These are phyloP conservation scores for Oryzias melastigma DNA, from an alignment of 2,113 vertebrate species.

Conservation along the genomic window DNA sequence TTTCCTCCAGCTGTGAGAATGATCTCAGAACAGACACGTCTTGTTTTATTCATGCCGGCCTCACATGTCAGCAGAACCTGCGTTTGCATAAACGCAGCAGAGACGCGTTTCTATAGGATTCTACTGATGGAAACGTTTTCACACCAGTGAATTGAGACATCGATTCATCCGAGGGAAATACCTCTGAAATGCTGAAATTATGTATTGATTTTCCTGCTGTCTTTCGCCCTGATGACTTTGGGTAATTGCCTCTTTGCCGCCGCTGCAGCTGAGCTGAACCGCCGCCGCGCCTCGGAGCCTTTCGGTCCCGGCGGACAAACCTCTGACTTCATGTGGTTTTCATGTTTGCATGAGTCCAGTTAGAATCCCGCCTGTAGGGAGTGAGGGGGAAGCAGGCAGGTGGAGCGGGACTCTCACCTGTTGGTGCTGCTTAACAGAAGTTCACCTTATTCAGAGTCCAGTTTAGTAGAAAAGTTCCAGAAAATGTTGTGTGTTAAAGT, in stretches of 20 bases:
- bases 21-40: slow-evolving; percentile 27
- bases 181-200: slow-evolving; percentile 74
- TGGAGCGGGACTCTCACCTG: no score
- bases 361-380: no score
- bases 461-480: no score
- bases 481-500: no score
- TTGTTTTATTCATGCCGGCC: slow-evolving; percentile 39
- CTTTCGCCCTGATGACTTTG: slow-evolving; percentile 67
- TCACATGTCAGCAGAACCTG: slow-evolving; percentile 12
- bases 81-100: slow-evolving; percentile 30
- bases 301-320: slow-evolving; percentile 33
- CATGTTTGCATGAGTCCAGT: background rate
- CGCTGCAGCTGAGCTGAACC: slow-evolving; percentile 55
- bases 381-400: no score
- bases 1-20: slow-evolving; percentile 31
- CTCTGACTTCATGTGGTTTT: slow-evolving; percentile 18
- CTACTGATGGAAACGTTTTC: slow-evolving; percentile 29
- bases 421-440: no score
- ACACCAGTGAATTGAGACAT: slow-evolving; percentile 64
- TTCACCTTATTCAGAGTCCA: no score
- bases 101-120: slow-evolving; percentile 15
- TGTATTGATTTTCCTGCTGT: slow-evolving; percentile 75
- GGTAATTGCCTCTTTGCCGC: slow-evolving; percentile 72
- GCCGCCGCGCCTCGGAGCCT: slow-evolving; percentile 48
- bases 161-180: slow-evolving; percentile 67